Conservation (phyloP, 2,797 vertebrate genomes). For the Podargus strigoides region DNA sequence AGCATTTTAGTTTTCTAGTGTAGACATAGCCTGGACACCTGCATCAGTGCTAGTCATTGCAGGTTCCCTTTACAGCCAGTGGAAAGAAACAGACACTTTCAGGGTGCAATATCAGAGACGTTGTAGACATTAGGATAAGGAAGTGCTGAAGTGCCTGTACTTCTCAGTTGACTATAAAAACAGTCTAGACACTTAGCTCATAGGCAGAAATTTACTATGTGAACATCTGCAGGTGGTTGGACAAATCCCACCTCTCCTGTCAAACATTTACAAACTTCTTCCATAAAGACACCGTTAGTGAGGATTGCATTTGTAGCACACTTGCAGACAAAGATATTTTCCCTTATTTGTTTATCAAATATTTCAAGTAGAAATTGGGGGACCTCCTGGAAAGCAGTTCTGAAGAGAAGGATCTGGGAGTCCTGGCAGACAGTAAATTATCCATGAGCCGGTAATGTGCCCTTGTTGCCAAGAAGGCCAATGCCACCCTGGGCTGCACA, state of each 20-base stretch:
- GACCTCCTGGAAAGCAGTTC: too few relatives aligned
- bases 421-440: too few relatives aligned
- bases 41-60: not conserved
- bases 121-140: not conserved
- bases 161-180: not conserved
- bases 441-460: too few relatives aligned
- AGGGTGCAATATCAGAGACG: not conserved
- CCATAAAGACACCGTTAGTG: not conserved
- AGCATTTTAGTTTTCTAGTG: not conserved
- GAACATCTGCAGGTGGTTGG: not conserved
- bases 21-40: not conserved
- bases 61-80: not conserved
- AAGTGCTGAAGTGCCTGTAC: not conserved
- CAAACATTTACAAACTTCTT: not conserved
- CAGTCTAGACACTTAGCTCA: conserved; percentile 6
- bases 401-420: too few relatives aligned
- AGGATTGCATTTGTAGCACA: not conserved
- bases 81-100: not conserved
- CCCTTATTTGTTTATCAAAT: not conserved
- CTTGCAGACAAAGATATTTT: not conserved
- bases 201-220: not conserved
- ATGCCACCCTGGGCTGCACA: too few relatives aligned
- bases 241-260: conserved; percentile 12
- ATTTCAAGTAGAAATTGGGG: not conserved
- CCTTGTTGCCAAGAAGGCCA: too few relatives aligned